phyloP scores from a whole-genome alignment of 2,113 vertebrate species.

The Saccopteryx bilineata region DNA sequence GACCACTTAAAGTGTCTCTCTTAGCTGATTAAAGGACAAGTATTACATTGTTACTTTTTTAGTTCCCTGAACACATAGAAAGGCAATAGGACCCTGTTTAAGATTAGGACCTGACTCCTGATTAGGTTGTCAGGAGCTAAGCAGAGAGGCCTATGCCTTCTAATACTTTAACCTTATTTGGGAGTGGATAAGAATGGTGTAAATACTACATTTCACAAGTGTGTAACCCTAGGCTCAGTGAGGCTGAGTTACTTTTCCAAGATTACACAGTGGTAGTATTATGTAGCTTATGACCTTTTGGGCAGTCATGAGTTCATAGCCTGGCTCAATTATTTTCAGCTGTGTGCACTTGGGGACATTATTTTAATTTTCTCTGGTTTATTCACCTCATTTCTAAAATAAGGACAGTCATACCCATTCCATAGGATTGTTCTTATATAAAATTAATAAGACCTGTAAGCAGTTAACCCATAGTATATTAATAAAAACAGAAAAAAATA shows the following conservation, averaged over 20 bases:
- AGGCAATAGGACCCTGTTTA: accelerated
- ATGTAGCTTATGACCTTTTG: not conserved
- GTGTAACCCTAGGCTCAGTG: not conserved
- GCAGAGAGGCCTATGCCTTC: not conserved
- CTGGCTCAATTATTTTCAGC: not conserved
- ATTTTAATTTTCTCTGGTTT: not conserved
- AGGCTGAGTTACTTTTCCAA: not conserved
- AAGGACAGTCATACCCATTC: not conserved
- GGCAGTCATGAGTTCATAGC: not conserved
- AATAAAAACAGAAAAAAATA: not conserved
- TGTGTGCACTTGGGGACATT: not conserved
- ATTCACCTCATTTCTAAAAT: not conserved
- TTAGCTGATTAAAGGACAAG: not conserved
- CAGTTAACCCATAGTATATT: not conserved
- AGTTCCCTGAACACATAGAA: not conserved
- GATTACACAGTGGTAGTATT: not conserved
- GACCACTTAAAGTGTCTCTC: not conserved
- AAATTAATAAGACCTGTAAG: not conserved
- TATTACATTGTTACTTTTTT: not conserved
- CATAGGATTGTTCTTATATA: not conserved
- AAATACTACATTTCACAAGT: not conserved
- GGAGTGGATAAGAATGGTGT: not conserved
- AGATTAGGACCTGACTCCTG: not conserved
- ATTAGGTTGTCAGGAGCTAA: not conserved
- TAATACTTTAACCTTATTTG: not conserved